Evolutionary conservation across 2,888 invertebrate species (phyloP).

Genomic region (Sepiola atlantica): DNA sequence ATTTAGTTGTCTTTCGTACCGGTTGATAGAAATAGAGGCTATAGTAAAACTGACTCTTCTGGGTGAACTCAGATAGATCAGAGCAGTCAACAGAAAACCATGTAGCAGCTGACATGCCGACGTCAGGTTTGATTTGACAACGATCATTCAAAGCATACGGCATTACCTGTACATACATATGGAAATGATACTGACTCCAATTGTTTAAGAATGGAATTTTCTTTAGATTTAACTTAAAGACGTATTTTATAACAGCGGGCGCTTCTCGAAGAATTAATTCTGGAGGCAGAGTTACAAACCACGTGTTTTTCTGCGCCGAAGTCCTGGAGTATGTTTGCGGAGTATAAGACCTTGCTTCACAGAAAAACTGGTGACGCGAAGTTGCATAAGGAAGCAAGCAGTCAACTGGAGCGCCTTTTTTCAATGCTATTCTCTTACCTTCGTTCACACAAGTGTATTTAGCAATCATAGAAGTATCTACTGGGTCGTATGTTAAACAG

Average conservation of each 20-base stretch:
- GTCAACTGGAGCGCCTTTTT: background rate
- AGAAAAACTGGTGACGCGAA: background rate
- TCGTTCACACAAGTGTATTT: background rate
- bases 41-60: background rate
- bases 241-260: background rate
- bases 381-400: background rate
- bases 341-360: background rate
- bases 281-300: background rate
- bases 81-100: background rate
- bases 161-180: background rate
- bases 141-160: constrained; percentile 1
- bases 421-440: background rate
- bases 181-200: background rate
- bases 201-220: background rate
- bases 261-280: background rate
- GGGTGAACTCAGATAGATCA: background rate
- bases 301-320: background rate
- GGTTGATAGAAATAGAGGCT: background rate
- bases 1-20: background rate
- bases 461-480: background rate
- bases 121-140: background rate
- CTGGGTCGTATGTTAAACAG: background rate
- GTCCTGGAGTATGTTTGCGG: background rate
- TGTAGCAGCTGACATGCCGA: background rate
- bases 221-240: background rate